Percentiles rank a stretch among this genome's conserved stretches.
phyloP scores from a whole-genome alignment of 1,140 invertebrate genomes.

The Cyclargus thomasi region DNA sequence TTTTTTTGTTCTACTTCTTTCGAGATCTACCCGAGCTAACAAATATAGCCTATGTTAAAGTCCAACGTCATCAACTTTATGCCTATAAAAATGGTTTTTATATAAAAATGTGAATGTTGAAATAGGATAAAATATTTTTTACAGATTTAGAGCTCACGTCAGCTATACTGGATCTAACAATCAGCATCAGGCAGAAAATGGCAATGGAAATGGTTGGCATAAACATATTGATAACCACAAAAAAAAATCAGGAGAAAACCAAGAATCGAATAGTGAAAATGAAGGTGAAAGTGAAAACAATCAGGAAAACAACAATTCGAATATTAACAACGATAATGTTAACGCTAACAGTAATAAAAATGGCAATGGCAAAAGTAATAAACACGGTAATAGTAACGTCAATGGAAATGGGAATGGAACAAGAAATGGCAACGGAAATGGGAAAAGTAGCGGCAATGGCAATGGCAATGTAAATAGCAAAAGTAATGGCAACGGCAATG shows the following conservation, averaged over 20 bases:
- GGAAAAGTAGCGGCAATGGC: not conserved
- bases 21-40: too few species aligned
- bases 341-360: not conserved
- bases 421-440: not conserved
- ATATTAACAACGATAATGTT: not conserved
- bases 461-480: not conserved
- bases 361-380: not conserved
- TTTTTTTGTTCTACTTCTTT: too few species aligned
- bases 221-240: not conserved
- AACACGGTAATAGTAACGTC: not conserved
- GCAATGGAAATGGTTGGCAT: not conserved
- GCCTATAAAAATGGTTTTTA: too few species aligned
- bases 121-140: slow-evolving; percentile 1
- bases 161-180: slow-evolving; percentile 19
- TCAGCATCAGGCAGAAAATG: slow-evolving; percentile 5
- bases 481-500: not conserved
- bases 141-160: slow-evolving; percentile 33
- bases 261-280: not conserved
- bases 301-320: not conserved
- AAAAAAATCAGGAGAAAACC: slow-evolving; percentile 12
- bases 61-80: too few species aligned
- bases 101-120: too few species aligned
- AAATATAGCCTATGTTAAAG: too few species aligned
- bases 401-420: not conserved
- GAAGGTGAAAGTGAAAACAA: not conserved